Conservation (phyloP, 2,888 invertebrate species). For the Agrochola lota region DNA sequence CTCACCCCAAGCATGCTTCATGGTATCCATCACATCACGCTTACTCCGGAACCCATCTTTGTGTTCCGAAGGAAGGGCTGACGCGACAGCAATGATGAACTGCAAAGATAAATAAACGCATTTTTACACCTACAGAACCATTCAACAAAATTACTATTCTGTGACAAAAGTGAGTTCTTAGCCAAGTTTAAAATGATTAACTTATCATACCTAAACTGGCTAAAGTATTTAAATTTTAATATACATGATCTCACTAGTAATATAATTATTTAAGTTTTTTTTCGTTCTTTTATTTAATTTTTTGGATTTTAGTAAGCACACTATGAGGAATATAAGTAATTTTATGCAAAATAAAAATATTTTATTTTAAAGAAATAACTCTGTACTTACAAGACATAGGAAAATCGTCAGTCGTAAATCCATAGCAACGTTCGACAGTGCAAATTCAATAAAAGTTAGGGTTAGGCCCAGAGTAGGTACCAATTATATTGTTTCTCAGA, state of each 20-base stretch:
- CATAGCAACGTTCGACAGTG: conserved; percentile 68
- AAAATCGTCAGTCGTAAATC: conserved; percentile 74
- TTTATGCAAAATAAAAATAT: neutral
- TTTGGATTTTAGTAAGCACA: neutral
- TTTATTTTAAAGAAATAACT: neutral
- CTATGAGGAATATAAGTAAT: neutral
- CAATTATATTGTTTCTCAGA: conserved; percentile 43
- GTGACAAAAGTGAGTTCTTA: neutral
- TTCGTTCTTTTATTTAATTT: too few relatives aligned
- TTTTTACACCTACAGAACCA: neutral
- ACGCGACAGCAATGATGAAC: conserved; percentile 70
- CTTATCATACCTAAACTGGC: neutral
- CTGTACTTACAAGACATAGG: conserved; percentile 79
- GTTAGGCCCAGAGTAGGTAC: neutral
- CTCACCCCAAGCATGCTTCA: conserved; percentile 84
- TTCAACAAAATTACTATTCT: neutral
- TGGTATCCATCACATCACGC: conserved; percentile 84
- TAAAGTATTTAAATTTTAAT: neutral
- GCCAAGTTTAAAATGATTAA: neutral
- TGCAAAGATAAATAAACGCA: conserved; percentile 61
- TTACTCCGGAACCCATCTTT: conserved; percentile 68
- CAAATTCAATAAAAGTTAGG: conserved; percentile 10
- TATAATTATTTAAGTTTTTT: too few relatives aligned
- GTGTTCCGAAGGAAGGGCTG: conserved; percentile 73
- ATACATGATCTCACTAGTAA: neutral